These are phyloP conservation scores for Chaitophorus viminalis DNA, from an alignment of 2,888 invertebrate genomes.

Conservation along the genomic window DNA sequence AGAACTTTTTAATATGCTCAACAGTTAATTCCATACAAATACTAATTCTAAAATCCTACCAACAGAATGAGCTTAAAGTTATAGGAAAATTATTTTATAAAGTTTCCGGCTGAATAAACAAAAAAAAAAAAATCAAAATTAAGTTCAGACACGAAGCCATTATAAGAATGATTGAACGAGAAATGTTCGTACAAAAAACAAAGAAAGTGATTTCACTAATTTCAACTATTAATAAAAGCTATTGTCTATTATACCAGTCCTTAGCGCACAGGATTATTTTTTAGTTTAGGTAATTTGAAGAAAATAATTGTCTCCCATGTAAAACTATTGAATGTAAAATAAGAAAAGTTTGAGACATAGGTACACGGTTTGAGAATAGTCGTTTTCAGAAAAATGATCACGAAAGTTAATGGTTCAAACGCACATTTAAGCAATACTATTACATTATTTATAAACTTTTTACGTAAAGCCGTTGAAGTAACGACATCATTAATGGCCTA, in stretches of 20 bases:
- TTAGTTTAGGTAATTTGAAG: constrained; percentile 7
- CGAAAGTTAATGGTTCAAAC: constrained; percentile 50
- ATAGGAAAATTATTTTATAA: not conserved
- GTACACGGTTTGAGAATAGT: constrained; percentile 48
- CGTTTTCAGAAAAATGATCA: constrained; percentile 50
- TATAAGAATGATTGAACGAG: not conserved
- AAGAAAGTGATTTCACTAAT: not conserved
- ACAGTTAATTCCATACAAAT: not conserved
- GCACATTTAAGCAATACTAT: constrained; percentile 51
- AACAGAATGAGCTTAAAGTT: not conserved
- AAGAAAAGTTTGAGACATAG: constrained; percentile 41
- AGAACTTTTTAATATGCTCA: not conserved
- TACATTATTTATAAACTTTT: constrained; percentile 59
- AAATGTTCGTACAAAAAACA: not conserved
- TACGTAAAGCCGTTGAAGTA: constrained; percentile 46
- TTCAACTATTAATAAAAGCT: not conserved
- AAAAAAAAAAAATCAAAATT: not conserved
- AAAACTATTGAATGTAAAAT: constrained; percentile 23
- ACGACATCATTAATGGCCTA: constrained; percentile 53
- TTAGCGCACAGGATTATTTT: constrained; percentile 7
- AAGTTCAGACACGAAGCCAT: not conserved
- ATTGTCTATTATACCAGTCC: not conserved
- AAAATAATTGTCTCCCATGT: constrained; percentile 39
- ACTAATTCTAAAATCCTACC: not conserved
- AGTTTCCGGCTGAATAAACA: not conserved